Conservation (phyloP, 2,113 vertebrate species). For the Tetrax tetrax region DNA sequence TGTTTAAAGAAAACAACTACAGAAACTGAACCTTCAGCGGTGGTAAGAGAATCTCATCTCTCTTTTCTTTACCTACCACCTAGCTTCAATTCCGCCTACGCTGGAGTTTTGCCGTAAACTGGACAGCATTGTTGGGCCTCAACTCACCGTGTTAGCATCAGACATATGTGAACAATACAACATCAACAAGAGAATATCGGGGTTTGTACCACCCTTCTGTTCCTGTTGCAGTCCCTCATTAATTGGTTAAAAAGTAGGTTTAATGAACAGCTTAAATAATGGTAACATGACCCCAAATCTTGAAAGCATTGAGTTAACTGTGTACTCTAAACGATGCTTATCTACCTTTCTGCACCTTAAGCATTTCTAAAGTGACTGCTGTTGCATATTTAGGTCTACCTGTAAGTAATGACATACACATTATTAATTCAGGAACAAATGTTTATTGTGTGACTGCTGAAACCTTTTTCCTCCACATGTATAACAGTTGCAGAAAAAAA, state of each 20-base stretch:
- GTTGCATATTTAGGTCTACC: not conserved
- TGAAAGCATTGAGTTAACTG: not conserved
- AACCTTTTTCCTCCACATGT: not conserved
- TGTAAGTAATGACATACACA: not conserved
- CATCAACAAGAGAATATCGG: conserved; percentile 92
- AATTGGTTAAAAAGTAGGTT: not conserved
- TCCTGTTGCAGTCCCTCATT: not conserved
- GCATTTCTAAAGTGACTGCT: not conserved
- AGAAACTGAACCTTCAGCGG: not conserved
- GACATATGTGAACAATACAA: conserved; percentile 99
- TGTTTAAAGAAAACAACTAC: not conserved
- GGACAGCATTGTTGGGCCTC: conserved; percentile 93
- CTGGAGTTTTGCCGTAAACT: conserved; percentile 93
- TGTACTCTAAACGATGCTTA: not conserved
- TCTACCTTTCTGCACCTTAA: not conserved
- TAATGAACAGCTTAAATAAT: not conserved
- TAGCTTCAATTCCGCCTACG: conserved; percentile 86
- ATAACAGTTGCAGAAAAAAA: not conserved
- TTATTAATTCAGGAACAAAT: not conserved
- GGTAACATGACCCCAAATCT: not conserved
- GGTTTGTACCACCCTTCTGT: conserved; percentile 78
- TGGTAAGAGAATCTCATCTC: not conserved
- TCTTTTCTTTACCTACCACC: not conserved
- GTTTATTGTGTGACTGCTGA: not conserved
- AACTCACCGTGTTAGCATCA: conserved; percentile 94